phyloP scores from a whole-genome alignment of 2,113 vertebrate species.

The Mobula hypostoma region DNA sequence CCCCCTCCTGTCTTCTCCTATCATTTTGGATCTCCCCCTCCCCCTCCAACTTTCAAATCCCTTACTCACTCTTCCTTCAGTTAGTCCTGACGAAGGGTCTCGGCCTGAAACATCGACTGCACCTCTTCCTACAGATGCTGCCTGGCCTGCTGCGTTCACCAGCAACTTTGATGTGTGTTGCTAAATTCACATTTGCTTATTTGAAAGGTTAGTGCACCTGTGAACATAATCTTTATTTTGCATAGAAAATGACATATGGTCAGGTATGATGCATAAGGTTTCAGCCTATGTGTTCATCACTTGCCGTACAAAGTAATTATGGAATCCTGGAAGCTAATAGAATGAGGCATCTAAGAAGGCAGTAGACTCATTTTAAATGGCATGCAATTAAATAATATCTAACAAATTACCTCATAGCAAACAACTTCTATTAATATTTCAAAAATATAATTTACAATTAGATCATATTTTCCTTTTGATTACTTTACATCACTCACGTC shows the following conservation, averaged over 20 bases:
- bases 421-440: not conserved
- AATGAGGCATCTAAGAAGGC: not conserved
- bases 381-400: not conserved
- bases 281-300: not conserved
- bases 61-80: no score
- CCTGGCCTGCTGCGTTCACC: no score
- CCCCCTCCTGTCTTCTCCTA: no score
- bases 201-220: not conserved
- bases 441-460: not conserved
- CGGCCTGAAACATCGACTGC: no score
- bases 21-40: no score
- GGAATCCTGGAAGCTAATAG: not conserved
- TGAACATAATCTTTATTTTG: not conserved
- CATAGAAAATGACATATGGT: not conserved
- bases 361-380: not conserved
- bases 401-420: not conserved
- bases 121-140: no score
- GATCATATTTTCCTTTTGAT: not conserved
- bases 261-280: not conserved
- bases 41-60: no score
- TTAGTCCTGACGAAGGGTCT: no score
- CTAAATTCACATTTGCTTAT: not conserved
- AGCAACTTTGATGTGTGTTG: no score
- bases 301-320: not conserved
- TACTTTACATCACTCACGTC: not conserved